phyloP scores from a whole-genome alignment of 2,797 vertebrate genomes.

The Anabacerthia variegaticeps region DNA sequence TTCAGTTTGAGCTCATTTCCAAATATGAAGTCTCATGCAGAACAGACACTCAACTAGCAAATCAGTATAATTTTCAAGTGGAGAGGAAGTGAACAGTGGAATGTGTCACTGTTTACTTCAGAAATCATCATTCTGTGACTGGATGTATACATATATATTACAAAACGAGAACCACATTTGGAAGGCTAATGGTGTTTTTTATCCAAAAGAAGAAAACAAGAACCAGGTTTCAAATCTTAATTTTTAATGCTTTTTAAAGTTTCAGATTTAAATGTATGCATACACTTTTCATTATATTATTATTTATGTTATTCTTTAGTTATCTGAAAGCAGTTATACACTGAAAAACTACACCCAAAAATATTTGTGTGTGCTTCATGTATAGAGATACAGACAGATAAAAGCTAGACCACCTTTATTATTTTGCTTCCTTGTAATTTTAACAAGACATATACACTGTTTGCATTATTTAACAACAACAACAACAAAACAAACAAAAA shows the following conservation, averaged over 20 bases:
- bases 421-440: neutral
- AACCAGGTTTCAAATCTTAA: neutral
- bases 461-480: neutral
- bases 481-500: neutral
- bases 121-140: neutral
- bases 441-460: neutral
- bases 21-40: neutral
- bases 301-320: neutral
- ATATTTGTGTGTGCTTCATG: neutral
- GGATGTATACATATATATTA: neutral
- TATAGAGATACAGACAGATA: neutral
- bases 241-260: neutral
- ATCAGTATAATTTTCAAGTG: neutral
- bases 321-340: neutral
- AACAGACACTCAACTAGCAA: neutral
- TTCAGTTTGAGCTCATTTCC: neutral
- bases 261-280: neutral
- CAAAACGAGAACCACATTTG: neutral
- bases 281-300: neutral
- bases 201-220: neutral
- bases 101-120: neutral
- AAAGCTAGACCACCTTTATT: neutral
- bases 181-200: neutral
- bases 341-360: neutral
- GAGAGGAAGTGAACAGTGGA: neutral